Conservation (phyloP, 2,797 vertebrate species). For the Cygnus olor region DNA sequence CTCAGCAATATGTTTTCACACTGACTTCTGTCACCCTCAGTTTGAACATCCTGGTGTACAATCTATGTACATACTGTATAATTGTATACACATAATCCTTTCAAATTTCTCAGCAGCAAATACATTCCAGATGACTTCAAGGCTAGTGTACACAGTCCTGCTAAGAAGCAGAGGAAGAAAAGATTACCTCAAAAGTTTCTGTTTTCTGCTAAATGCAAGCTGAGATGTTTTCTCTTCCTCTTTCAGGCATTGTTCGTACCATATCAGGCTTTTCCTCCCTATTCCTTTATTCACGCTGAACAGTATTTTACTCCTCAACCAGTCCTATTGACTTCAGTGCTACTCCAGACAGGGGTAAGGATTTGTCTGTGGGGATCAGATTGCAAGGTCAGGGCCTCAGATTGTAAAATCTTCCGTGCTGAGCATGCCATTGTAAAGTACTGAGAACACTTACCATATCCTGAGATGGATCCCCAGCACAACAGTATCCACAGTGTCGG, state of each 20-base stretch:
- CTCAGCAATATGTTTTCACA: background rate
- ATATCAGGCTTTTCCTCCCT: background rate
- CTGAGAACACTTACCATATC: background rate
- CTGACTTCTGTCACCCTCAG: background rate
- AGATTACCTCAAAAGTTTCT: background rate
- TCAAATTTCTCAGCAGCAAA: background rate
- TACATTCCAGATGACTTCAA: background rate
- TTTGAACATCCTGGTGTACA: background rate
- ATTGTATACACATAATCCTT: background rate
- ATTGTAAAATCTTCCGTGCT: background rate
- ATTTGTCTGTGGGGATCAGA: background rate
- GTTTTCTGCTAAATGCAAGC: background rate
- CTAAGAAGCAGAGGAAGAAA: background rate
- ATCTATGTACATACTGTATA: background rate
- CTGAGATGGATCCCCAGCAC: background rate
- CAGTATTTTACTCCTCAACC: background rate
- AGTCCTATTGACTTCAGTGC: background rate
- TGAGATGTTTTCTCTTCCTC: background rate
- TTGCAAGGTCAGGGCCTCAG: background rate
- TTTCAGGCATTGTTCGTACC: background rate
- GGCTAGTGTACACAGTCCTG: background rate
- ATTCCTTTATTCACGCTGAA: background rate
- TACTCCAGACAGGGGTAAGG: background rate
- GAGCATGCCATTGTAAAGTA: conserved; percentile 3
- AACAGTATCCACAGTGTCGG: background rate